phyloP scores from a whole-genome alignment of 2,888 invertebrate species.

The Malacosoma neustria region DNA sequence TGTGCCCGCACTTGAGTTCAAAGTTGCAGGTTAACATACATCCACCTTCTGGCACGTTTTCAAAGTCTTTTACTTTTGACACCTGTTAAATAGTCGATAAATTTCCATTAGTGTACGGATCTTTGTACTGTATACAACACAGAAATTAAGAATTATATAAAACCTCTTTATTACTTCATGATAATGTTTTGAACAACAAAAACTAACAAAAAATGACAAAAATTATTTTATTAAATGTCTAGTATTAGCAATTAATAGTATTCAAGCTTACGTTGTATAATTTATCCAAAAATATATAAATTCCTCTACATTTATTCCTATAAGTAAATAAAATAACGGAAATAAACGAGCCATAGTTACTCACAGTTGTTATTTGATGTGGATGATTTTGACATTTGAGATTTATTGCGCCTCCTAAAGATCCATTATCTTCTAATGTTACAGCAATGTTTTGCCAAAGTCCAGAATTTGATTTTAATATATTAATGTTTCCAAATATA shows the following conservation, averaged over 20 bases:
- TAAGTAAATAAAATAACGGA: no score
- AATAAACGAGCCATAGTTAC: no score
- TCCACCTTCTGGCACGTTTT: slow-evolving; percentile 74
- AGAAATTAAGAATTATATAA: no score
- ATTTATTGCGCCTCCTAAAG: slow-evolving; percentile 50
- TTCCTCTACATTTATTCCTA: no score
- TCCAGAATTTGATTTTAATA: slow-evolving; percentile 55
- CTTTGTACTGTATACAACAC: no score
- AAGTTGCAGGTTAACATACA: slow-evolving; percentile 71
- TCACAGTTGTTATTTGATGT: slow-evolving; percentile 45
- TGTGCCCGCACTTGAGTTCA: slow-evolving; percentile 76
- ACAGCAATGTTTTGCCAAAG: slow-evolving; percentile 72
- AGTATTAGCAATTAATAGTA: no score
- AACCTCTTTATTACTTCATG: no score
- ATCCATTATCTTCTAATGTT: slow-evolving; percentile 49
- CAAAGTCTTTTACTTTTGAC: slow-evolving; percentile 47
- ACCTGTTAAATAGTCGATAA: slow-evolving; percentile 35
- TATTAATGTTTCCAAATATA: slow-evolving; percentile 79
- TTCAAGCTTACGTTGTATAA: neutral
- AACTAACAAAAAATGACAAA: no score
- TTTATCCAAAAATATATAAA: no score
- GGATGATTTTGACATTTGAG: slow-evolving; percentile 70
- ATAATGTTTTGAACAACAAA: no score
- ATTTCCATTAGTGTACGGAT: no score
- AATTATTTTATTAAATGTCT: no score